Base-by-base conservation (phyloP, 2,113 vertebrate genomes). In the Paramisgurnus dabryanus region DNA sequence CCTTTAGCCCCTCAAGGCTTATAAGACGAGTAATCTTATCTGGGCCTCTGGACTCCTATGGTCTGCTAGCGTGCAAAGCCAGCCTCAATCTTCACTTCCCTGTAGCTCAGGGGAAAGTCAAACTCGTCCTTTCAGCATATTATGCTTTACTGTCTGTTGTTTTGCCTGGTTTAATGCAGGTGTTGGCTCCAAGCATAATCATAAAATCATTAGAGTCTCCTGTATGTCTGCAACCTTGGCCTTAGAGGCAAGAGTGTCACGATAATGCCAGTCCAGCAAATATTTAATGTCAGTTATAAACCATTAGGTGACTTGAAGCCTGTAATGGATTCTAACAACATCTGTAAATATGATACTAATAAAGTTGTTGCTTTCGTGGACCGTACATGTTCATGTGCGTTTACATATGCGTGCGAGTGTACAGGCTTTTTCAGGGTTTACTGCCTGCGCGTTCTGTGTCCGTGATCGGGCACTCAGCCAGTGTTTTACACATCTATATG, bases 11-110 rank as follows among this genome's bases (percentile, higher is more conserved):
- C n/a, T 40, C 82, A 57, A 13, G 2, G 82, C 78, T 75, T 61
- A 41, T 43, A 70, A 72, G 63, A 79, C 84, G 82, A 82, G 85
- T 80, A 83, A 85, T 90, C 87, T 89, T 88, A 90, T 88, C 86
- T 79, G 41, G 49, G 83, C 61, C 75, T 63, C 66, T 86, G 74
- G 83, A 67, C 81, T 61, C 15, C 81, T 78, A 83, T 75, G 82
- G 85, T 63, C 68, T 77, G 79, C 80, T 87, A 76, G 81, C 85
- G 77, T 60, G 82, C 85, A 85, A 63, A 27, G 77, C 40, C 11
- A 65, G 76, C 73, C 69, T 57, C 68, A 65, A 58, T 65, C 49
- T 60, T 12, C 74, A 27, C 80, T 76, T 76, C 65, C 65, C 80
- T 45, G 27, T 55, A 17, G 47, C 43, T 76, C n/a, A 61, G 65